Evolutionary conservation across 2,113 vertebrate genomes (phyloP), one percentile per base, ranked within the genome.

Genomic region (Patagioenas fasciata): DNA sequence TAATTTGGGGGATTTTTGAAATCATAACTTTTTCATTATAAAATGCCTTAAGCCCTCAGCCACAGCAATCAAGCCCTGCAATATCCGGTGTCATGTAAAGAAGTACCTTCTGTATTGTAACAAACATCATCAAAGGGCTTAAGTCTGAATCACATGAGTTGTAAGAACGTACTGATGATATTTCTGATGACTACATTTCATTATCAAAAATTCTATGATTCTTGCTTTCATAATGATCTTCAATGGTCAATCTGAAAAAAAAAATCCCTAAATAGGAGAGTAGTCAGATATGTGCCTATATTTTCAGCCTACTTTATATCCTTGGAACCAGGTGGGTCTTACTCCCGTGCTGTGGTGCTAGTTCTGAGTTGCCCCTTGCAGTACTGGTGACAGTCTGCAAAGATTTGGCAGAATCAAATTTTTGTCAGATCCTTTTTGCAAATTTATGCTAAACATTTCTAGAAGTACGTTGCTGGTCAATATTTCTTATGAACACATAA

Each of bases 1-100:
- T 96, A 97, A 96, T 96, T 97, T 91, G 94, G 97, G 97, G 97
- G 90, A 96, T 97, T 98, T 98, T 88, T 91, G 48, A 96, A 97
- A 96, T 91, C 91, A 61, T 96, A 97, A 89, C 91, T 97, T 96
- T 96, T 97, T 96, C 95, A 95, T 97, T 96, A 91, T 77, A 95
- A 97, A 97, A 83, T 20, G 96, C 97, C 97, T 93, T 81, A 94
- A 96, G 95, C 97, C 74, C 91, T 85, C 94, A 97, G 96, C 94
- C 91, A 71, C 67, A 79, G 93, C 92, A 89, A 90, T 94, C 96
- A 96, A 97, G 62, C 40, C 31, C 83, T 67, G 74, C 53, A 57
- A 96, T 95, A 97, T 96, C 97, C 85, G 61, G 95, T 90, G 94
- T 93, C 94, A 18, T 74, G 93, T 82, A 54, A 78, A 91, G 96